These are phyloP conservation scores for Drymodes brunneopygia DNA, from an alignment of 2,113 vertebrate genomes.

Conservation along the genomic window DNA sequence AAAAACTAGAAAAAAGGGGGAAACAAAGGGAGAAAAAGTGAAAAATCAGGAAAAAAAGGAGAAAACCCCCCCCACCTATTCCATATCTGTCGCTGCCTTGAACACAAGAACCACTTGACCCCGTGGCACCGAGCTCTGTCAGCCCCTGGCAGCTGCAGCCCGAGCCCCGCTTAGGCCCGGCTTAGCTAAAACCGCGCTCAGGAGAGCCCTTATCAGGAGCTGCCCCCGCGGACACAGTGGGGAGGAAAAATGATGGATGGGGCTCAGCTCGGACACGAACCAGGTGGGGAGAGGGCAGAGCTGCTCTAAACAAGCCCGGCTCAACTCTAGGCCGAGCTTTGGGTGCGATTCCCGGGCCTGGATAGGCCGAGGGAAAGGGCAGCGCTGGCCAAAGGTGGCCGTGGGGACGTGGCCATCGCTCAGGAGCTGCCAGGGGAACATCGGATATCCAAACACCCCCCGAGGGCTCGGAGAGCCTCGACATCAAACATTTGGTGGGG, in stretches of 20 bases:
- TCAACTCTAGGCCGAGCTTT: slow-evolving; percentile 23
- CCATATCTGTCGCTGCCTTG: not conserved
- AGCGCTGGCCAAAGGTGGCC: slow-evolving; percentile 52
- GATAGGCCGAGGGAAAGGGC: slow-evolving; percentile 44
- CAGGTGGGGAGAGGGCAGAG: slow-evolving; percentile 60
- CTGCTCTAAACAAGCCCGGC: slow-evolving; percentile 69
- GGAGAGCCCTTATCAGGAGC: not conserved
- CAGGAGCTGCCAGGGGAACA: slow-evolving; percentile 70
- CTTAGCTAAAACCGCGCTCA: too few relatives aligned
- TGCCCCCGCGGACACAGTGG: not conserved
- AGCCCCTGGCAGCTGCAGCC: too few relatives aligned
- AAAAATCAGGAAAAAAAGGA: too few relatives aligned
- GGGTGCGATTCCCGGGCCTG: slow-evolving; percentile 48
- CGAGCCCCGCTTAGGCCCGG: too few relatives aligned
- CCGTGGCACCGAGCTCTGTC: not conserved
- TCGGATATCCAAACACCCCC: slow-evolving; percentile 69
- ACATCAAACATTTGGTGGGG: slow-evolving; percentile 66
- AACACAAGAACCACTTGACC: slow-evolving; percentile 60
- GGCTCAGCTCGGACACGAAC: slow-evolving; percentile 66
- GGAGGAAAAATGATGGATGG: too few relatives aligned
- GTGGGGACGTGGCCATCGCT: slow-evolving; percentile 59
- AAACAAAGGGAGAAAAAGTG: too few relatives aligned
- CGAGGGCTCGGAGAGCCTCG: slow-evolving; percentile 41
- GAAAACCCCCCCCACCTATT: not conserved
- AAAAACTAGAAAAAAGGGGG: too few relatives aligned